Conservation (phyloP, 1,140 invertebrate genomes). For the Megathymus violae region DNA sequence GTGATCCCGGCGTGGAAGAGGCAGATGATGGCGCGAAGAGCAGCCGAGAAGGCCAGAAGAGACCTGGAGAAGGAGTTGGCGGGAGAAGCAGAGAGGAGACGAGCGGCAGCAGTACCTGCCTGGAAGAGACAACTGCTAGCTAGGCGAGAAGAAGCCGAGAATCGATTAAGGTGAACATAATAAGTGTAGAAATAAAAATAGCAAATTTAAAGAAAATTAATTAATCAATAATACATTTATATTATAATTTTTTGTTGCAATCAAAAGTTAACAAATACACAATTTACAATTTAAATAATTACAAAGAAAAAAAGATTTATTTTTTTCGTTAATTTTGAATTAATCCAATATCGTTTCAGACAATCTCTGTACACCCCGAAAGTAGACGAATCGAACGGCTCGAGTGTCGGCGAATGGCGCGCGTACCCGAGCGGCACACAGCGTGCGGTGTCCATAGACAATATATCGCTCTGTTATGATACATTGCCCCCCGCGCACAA, state of each 20-base stretch:
- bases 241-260: too few relatives aligned
- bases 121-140: slow-evolving; percentile 96
- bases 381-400: slow-evolving; percentile 82
- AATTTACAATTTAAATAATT: too few relatives aligned
- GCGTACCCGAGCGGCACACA: slow-evolving; percentile 73
- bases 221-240: too few relatives aligned
- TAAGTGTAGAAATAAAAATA: slow-evolving; percentile 1
- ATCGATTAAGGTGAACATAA: slow-evolving; percentile 86
- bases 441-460: slow-evolving; percentile 85
- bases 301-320: too few relatives aligned
- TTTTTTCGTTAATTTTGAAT: too few relatives aligned
- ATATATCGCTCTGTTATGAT: slow-evolving; percentile 83
- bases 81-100: slow-evolving; percentile 92
- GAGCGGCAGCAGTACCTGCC: slow-evolving; percentile 93
- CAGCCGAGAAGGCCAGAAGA: slow-evolving; percentile 94
- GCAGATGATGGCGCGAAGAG: slow-evolving; percentile 96
- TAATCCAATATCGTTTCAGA: too few relatives aligned
- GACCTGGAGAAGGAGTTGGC: slow-evolving; percentile 94
- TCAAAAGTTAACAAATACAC: too few relatives aligned
- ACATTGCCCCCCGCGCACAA: slow-evolving; percentile 53
- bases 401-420: slow-evolving; percentile 80
- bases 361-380: slow-evolving; percentile 87
- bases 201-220: too few relatives aligned
- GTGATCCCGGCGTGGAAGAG: slow-evolving; percentile 96
- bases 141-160: slow-evolving; percentile 90